Conservation (phyloP, 2,888 invertebrate species). For the Drosophila vallismaia region DNA sequence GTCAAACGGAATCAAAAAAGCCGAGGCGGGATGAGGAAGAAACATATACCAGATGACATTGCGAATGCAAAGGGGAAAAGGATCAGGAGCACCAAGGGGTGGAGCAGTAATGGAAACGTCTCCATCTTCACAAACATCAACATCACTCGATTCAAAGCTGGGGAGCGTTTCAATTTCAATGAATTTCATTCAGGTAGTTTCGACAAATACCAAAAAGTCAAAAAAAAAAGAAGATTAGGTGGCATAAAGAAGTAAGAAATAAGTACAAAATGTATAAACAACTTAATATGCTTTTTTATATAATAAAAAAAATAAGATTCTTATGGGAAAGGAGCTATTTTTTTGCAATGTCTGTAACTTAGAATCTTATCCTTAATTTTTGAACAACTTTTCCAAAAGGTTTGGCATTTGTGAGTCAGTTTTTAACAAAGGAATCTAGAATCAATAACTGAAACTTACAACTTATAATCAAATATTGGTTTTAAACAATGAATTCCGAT, state of each 20-base stretch:
- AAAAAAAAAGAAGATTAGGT: neutral
- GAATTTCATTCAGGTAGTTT: slow-evolving; percentile 48
- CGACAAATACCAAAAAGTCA: neutral
- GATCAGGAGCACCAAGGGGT: neutral
- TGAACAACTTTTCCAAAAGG: no score
- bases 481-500: no score
- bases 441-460: no score
- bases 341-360: no score
- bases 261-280: neutral
- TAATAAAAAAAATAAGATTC: neutral
- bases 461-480: no score
- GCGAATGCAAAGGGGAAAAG: slow-evolving; percentile 1
- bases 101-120: slow-evolving; percentile 21
- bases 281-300: neutral
- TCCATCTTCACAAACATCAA: slow-evolving; percentile 2
- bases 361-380: no score
- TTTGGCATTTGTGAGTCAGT: no score
- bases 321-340: no score
- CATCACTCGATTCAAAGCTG: slow-evolving; percentile 10
- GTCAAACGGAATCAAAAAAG: slow-evolving; percentile 51
- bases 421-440: no score
- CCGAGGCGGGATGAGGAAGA: neutral
- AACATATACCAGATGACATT: neutral
- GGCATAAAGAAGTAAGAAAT: neutral
- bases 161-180: slow-evolving; percentile 66